Evolutionary conservation across 2,888 invertebrate genomes (phyloP), one percentile per base, ranked within the genome.

Genomic region (Drosophila nr. perissopoda): DNA sequence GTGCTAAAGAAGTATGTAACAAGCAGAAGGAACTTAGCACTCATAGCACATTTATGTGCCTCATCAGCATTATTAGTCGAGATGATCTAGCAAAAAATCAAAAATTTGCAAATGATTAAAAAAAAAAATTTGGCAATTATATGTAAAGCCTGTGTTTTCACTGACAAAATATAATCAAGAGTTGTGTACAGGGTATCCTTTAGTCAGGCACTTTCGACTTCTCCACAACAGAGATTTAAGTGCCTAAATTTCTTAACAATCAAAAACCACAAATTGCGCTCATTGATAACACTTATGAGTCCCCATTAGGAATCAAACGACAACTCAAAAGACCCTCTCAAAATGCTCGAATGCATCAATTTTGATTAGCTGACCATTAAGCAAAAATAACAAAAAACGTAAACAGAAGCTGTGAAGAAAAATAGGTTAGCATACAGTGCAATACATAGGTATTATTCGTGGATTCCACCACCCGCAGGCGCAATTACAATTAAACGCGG

Each of bases 401-500:
- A 38, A 18, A 40, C 21, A 49, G 18, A 58, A 49, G 48, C 33
- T 49, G 56, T 38, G 31, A 27, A 31, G 62, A 77, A 46, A 77
- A 73, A 81, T 77, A 13, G 52, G 59, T 60, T 18, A 57, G 42
- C 66, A 76, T 42, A 70, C 29, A 38, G 49, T 1, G 2, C 2
- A 31, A 40, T 8, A 36, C 21, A 46, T 29, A 46, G 53, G 16
- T 61, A 67, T 66, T 48, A 74, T 46, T 33, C 21, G 8, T n/a
- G 46, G 13, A 18, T 13, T 11, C 21, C 42, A 46, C 10, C 38
- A 48, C 82, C 68, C 73, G 54, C 40, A 46, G 73, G 85, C 54
- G 66, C 77, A 80, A 86, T 85, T 80, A 88, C 89, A 90, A 85
- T 85, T 85, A 88, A 85, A 86, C 69, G 83, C 56, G 70, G 38